phyloP scores from a whole-genome alignment of 2,888 invertebrate genomes.

The Dione juno region DNA sequence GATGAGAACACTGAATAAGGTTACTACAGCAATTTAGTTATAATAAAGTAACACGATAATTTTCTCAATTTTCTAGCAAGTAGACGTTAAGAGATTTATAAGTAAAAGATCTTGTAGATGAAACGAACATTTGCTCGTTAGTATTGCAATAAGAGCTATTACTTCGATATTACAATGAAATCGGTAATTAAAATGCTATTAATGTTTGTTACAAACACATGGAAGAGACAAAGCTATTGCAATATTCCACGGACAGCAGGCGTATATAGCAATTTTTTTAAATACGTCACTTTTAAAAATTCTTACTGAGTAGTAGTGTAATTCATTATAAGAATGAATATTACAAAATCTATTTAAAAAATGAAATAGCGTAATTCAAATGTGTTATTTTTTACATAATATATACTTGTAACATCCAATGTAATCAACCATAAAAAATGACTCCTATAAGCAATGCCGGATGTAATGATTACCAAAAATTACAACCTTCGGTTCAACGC shows the following conservation, averaged over 20 bases:
- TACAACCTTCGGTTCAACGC: constrained; percentile 35
- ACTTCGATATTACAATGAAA: not conserved
- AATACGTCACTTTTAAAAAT: not conserved
- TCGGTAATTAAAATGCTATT: not conserved
- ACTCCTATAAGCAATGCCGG: constrained; percentile 29
- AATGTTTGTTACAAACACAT: not conserved
- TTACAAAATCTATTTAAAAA: too few relatives aligned
- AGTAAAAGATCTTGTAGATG: not conserved
- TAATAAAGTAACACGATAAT: constrained; percentile 7
- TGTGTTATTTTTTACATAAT: not conserved
- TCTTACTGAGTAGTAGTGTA: too few relatives aligned
- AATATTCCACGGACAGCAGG: constrained; percentile 7
- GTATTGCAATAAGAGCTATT: not conserved
- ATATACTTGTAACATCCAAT: not conserved
- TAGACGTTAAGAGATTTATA: not conserved
- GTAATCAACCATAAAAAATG: constrained; percentile 19
- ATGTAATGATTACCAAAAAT: constrained; percentile 43
- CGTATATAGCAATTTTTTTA: constrained; percentile 7
- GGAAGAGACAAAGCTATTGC: not conserved
- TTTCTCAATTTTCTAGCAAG: constrained; percentile 8
- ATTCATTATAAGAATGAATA: too few relatives aligned
- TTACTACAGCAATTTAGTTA: constrained; percentile 3
- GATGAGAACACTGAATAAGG: constrained; percentile 17
- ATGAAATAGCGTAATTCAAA: too few relatives aligned
- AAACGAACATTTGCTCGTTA: not conserved